phyloP scores from a whole-genome alignment of 2,888 invertebrate species.

The Azorinus chamasolen region DNA sequence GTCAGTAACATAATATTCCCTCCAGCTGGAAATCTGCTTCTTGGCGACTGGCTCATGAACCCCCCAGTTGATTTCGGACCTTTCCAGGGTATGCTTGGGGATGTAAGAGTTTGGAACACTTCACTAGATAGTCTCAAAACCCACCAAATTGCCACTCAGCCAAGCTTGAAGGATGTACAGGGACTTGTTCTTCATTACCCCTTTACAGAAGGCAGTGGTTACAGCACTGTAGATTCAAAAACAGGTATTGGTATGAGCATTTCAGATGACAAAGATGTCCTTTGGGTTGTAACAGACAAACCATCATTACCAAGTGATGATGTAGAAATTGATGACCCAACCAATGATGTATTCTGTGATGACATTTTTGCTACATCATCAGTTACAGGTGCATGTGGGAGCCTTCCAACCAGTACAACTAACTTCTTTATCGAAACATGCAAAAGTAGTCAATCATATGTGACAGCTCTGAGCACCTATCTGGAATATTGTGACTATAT shows the following conservation, averaged over 20 bases:
- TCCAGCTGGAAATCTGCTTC: constrained; percentile 43
- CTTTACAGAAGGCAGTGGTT: constrained; percentile 48
- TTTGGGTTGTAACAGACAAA: constrained; percentile 46
- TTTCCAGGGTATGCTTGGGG: constrained; percentile 47
- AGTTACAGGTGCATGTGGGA: constrained; percentile 25
- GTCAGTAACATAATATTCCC: constrained; percentile 17
- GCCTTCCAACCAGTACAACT: constrained; percentile 21
- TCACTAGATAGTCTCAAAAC: constrained; percentile 36
- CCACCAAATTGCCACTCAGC: constrained; percentile 16
- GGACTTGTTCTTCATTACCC: constrained; percentile 36
- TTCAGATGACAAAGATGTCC: constrained; percentile 14
- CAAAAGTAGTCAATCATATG: constrained; percentile 49
- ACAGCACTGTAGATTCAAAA: constrained; percentile 28
- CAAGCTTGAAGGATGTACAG: constrained; percentile 8
- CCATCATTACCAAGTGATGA: constrained; percentile 8
- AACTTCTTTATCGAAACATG: constrained; percentile 42
- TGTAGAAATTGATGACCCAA: not conserved
- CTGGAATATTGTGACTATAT: constrained; percentile 59
- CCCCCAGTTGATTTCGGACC: constrained; percentile 44
- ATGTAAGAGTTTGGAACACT: constrained; percentile 67
- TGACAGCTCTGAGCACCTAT: constrained; percentile 51
- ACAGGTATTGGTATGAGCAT: constrained; percentile 23
- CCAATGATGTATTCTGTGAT: constrained; percentile 20
- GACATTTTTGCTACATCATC: constrained; percentile 16
- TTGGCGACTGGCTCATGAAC: constrained; percentile 58